Conservation (phyloP, 1,140 invertebrate genomes). For the Calosoma granatense region DNA sequence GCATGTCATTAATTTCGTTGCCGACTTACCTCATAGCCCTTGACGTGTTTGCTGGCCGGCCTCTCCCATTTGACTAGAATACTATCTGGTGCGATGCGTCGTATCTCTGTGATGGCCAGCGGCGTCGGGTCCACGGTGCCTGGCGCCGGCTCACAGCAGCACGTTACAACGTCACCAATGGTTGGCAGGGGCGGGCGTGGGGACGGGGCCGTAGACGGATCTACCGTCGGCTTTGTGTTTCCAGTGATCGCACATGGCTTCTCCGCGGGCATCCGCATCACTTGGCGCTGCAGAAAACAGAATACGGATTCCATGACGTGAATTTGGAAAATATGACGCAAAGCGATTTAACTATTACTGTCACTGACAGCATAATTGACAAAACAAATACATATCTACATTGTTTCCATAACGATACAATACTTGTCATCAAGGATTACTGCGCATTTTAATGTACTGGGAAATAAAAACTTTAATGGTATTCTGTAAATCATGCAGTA, state of each 20-base stretch:
- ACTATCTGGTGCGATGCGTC: background rate
- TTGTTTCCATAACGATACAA: background rate
- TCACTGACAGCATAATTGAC: background rate
- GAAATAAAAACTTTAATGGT: no score
- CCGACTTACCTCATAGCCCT: background rate
- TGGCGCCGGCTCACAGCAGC: background rate
- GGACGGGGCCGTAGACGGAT: background rate
- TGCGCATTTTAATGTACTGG: background rate
- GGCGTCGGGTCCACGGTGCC: background rate
- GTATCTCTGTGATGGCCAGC: background rate
- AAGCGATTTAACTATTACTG: background rate
- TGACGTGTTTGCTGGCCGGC: background rate
- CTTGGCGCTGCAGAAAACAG: background rate
- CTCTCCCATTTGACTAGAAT: conserved; percentile 1
- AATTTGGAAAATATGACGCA: background rate
- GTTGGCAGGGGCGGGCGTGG: background rate
- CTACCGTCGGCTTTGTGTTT: background rate
- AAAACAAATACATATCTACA: background rate
- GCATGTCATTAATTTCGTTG: no score
- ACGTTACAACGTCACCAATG: no score
- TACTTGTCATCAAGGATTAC: no score
- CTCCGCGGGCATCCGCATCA: background rate
- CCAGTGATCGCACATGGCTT: background rate
- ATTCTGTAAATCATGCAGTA: no score
- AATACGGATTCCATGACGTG: background rate